Evolutionary conservation across 30 jellyfish, hydroid and myxozoan genomes (phyloP), one percentile per base, ranked within the genome.

Genomic region (Chironex yamaguchii): DNA sequence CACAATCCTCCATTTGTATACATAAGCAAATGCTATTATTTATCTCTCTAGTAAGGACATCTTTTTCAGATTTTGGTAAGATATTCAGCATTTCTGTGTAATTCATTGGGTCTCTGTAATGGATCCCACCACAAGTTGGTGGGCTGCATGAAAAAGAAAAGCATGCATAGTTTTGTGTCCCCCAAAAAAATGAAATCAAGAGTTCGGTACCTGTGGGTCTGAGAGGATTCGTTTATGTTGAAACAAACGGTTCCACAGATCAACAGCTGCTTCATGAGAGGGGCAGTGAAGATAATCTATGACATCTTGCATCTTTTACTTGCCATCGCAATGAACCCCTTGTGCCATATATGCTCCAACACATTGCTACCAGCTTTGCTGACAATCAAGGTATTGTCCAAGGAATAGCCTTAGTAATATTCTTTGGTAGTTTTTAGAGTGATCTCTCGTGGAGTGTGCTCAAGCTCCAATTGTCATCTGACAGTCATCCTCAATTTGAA

Each of bases 291-390:
- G 58, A 50, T 74, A 53, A 49, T 74, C 87, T 36, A 74, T 26
- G 1, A 52, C 65, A 53, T 76, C 89, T 76, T 76, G 79, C 73
- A 76, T 36, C 79, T 76, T 52, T 29, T 76, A 28, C 58, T 76
- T 76, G 24, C 66, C 42, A 76, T 76, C 89, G 29, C 89, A 53
- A 29, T 78, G 64, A 52, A 76, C 89, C 79, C 89, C 89, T 28
- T 52, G 79, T 2, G 79, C 89, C 1, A 76, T 51, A 28, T 29
- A 76, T 1, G 34, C 89, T 49, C 79, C 52, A 48, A 31, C 22
- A n/a, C 62, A 50, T 75, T 50, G 62, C 32, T 26, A 25, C 87
- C 87, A 26, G 87, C 87, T 75, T 75, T 48, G 32, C 87, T 6
- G 17, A 75, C 87, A 20, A 74, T n/a, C n/a, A n/a, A n/a, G n/a